Base-by-base conservation (phyloP, 1,140 invertebrate species). In the Lordiphosa mommai region DNA sequence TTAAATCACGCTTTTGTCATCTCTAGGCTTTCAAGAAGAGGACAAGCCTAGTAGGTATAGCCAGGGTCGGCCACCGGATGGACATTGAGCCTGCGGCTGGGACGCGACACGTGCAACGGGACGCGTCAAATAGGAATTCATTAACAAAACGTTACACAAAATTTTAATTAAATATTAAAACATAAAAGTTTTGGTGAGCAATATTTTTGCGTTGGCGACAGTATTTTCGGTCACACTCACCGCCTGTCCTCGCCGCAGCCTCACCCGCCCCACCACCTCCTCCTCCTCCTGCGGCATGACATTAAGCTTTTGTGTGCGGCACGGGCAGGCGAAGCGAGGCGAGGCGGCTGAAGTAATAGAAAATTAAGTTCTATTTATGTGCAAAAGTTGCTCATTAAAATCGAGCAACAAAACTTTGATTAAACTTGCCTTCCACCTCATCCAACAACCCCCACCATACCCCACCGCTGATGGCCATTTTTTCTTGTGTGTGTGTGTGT, bases 141-240 rank as follows among this genome's bases (percentile, higher is more conserved):
- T 82, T 82, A 82, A 82, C 77, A 82, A 82, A 82, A 82, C 79
- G 77, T 84, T 84, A 82, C 77, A 77, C 79, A 72, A 82, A 76
- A 82, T 82, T 82, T 82, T 82, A 84, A 82, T 82, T 82, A 82
- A 82, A 82, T 82, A 82, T 82, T 84, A 82, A 82, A 82, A 72
- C 72, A 76, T 68, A 68, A 82, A 82, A 82, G 60, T 74, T 82
- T 64, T 61, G 38, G 23, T 55, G 37, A 53, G 65, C 76, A 70
- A 79, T 79, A 80, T 79, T 64, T 61, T 57, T 56, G 37, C 37
- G 43, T 33, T 76, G 36, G 61, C 57, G 59, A 56, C 49, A 50
- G 16, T 44, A 40, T 68, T 63, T 34, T 61, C 65, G 36, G 16
- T 27, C 34, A 14, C 44, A 32, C 16, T 17, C 16, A 17, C 16